These are phyloP conservation scores for Tiliacea aurago DNA, from an alignment of 2,888 invertebrate species.

Conservation along the genomic window DNA sequence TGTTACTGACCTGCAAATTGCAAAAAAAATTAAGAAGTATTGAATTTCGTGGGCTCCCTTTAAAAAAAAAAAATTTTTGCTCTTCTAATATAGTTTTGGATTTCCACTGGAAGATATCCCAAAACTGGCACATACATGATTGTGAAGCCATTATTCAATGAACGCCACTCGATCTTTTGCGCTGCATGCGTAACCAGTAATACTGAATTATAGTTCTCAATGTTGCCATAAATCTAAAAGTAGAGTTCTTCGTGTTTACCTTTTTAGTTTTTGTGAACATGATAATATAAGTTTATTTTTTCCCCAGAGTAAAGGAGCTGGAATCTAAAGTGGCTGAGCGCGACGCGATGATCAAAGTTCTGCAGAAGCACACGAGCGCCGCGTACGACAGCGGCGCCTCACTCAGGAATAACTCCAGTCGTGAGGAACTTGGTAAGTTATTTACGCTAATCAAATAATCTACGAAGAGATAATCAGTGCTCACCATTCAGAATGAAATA, in stretches of 20 bases:
- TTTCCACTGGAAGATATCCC: not conserved
- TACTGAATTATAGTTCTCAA: not conserved
- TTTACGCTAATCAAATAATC: not conserved
- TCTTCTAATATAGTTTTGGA: not conserved
- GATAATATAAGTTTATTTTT: not conserved
- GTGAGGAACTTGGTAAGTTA: conserved; percentile 85
- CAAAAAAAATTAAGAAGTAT: too few species aligned
- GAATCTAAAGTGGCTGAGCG: conserved; percentile 97
- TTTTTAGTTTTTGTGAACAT: not conserved
- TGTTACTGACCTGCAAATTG: too few species aligned
- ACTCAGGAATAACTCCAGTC: conserved; percentile 87
- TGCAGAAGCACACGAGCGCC: conserved; percentile 95
- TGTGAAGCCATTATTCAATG: not conserved
- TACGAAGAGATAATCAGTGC: too few species aligned
- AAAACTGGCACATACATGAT: not conserved
- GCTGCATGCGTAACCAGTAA: not conserved
- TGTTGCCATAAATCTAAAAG: not conserved
- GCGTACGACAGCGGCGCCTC: conserved; percentile 92
- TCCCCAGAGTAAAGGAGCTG: conserved; percentile 94
- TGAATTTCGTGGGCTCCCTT: too few species aligned
- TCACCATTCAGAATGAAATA: too few species aligned
- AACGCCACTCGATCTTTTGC: not conserved
- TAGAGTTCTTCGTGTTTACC: too few species aligned
- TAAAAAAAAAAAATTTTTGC: too few species aligned
- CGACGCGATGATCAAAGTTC: conserved; percentile 97